A percentile compares a stretch with the other conserved stretches of the same genome.
phyloP scores from a whole-genome alignment of 2,797 vertebrate genomes.

The Distichodus sexfasciatus region DNA sequence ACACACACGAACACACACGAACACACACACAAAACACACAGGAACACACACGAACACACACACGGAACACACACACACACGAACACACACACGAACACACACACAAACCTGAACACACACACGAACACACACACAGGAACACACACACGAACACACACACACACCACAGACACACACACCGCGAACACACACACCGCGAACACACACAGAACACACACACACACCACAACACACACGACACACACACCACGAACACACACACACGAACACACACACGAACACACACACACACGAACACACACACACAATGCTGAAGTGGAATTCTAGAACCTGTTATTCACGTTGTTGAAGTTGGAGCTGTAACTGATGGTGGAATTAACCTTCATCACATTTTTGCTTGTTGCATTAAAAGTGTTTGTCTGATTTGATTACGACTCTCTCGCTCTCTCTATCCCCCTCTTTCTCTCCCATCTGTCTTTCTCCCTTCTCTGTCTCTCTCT shows the following conservation, averaged over 20 bases:
- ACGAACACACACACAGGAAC: not conserved
- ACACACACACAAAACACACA: not conserved
- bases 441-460: no score
- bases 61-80: not conserved
- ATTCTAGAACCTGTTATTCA: conserved; percentile 7
- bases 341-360: not conserved
- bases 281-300: not conserved
- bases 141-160: no score
- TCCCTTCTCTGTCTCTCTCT: no score
- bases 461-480: no score
- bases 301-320: not conserved
- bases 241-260: not conserved
- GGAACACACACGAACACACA: no score
- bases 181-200: not conserved
- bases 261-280: conserved; percentile 8
- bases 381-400: no score
- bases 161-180: not conserved
- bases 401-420: no score
- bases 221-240: conserved; percentile 13
- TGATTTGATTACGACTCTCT: no score
- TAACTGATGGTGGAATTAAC: no score
- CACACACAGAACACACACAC: conserved; percentile 19
- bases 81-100: not conserved
- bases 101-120: not conserved
- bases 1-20: conserved; percentile 18